Evolutionary conservation across 2,888 invertebrate genomes (phyloP).

Genomic region (Zhuqinia jingwanae): DNA sequence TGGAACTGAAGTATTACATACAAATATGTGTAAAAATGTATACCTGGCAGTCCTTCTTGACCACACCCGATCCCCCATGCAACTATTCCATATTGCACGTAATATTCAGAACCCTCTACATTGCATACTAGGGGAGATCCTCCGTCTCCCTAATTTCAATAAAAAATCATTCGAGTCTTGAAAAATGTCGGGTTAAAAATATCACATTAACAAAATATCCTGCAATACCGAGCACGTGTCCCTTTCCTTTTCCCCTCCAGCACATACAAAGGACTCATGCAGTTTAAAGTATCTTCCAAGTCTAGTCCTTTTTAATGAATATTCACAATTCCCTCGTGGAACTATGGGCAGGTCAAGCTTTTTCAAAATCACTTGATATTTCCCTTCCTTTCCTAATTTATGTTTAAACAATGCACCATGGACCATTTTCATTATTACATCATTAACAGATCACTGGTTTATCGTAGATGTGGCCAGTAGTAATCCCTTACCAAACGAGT

Average conservation of each 20-base stretch:
- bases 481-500: slow-evolving; percentile 86
- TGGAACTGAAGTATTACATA: neutral
- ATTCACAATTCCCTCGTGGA: slow-evolving; percentile 84
- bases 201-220: neutral
- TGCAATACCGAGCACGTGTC: slow-evolving; percentile 87
- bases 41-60: slow-evolving; percentile 84
- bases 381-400: slow-evolving; percentile 74
- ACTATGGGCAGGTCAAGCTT: slow-evolving; percentile 88
- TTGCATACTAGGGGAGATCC: slow-evolving; percentile 91
- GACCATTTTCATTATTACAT: slow-evolving; percentile 40
- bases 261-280: slow-evolving; percentile 88
- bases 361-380: slow-evolving; percentile 85
- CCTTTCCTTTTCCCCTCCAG: slow-evolving; percentile 87
- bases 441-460: no score
- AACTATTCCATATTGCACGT: slow-evolving; percentile 90
- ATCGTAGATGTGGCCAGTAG: no score
- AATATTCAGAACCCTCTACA: slow-evolving; percentile 84
- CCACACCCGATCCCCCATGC: slow-evolving; percentile 96
- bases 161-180: neutral
- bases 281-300: slow-evolving; percentile 86
- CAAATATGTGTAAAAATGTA: neutral
- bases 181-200: neutral
- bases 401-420: no score
- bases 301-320: slow-evolving; percentile 85
- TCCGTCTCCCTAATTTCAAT: slow-evolving; percentile 86